Base-by-base conservation (phyloP, 1,140 invertebrate species). In the Cardiocondyla obscurior region DNA sequence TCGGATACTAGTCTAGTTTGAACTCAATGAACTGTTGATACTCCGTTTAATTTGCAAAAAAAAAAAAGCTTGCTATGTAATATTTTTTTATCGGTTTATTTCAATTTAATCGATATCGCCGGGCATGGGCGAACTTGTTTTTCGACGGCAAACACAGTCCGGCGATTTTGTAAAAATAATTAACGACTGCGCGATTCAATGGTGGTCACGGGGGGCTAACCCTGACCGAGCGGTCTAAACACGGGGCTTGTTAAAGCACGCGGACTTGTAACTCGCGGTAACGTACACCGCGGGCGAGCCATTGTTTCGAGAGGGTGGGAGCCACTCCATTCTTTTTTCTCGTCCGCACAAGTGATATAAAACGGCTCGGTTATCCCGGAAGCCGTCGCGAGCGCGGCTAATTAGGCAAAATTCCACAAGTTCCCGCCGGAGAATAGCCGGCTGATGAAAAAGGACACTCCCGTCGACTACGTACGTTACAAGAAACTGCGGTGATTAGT, bases 161-260 rank as follows among this genome's bases (percentile, higher is more conserved):
- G 53, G 30, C 72, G 73, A 89, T 89, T 89, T 85, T 67, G 77
- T 89, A 85, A 90, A 90, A 90, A 89, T 90, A 90, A 90, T 90
- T 90, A 90, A 90, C 84, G 85, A 64, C 81, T 65, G 64, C 53
- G 49, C 69, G 46, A 57, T 55, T 62, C 60, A 55, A 58, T 44
- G 69, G 42, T n/a, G n/a, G n/a, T n/a, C n/a, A 39, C 25, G 14
- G 55, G 39, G 51, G 36, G 60, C 30, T 51, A 81, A 81, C 60
- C 33, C 83, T 74, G 67, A 79, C 79, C 87, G 77, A 74, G 46
- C 77, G 81, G 33, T 88, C 86, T 90, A 90, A 90, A 90, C 89
- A 90, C 74, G 89, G 76, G 53, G 86, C 90, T 90, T 90, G 89
- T 90, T 90, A 90, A 89, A 88, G 85, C 81, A 83, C 77, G 70